A percentile compares a stretch with the other conserved stretches of the same genome.
phyloP scores from a whole-genome alignment of 30 jellyfish, hydroid and myxozoan species.

The Morbakka virulenta region DNA sequence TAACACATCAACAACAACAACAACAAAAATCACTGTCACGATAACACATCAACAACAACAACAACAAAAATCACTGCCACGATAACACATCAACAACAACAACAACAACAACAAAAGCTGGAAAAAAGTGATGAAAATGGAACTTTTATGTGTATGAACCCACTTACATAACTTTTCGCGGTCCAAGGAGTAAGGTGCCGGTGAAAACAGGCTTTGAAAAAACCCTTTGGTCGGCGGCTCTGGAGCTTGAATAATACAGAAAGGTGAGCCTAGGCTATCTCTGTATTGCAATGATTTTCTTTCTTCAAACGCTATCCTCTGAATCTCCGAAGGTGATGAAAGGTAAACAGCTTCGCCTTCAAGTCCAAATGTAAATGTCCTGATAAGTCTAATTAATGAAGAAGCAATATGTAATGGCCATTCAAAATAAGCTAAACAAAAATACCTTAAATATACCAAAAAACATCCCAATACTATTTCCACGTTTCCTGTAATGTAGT shows the following conservation, averaged over 20 bases:
- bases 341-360: slow-evolving; percentile 94
- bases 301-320: slow-evolving; percentile 76
- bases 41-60: too few relatives aligned
- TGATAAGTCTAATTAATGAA: slow-evolving; percentile 56
- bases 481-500: too few relatives aligned
- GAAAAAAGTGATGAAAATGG: too few relatives aligned
- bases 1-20: too few relatives aligned
- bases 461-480: neutral
- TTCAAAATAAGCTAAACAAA: neutral
- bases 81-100: too few relatives aligned
- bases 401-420: neutral
- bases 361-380: slow-evolving; percentile 91
- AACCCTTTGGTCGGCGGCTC: slow-evolving; percentile 93
- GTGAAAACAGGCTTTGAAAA: slow-evolving; percentile 76
- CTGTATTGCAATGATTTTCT: slow-evolving; percentile 57
- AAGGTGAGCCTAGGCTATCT: slow-evolving; percentile 84
- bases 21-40: too few relatives aligned
- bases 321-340: slow-evolving; percentile 92
- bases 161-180: slow-evolving; percentile 90
- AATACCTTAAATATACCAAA: neutral
- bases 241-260: slow-evolving; percentile 77
- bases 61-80: too few relatives aligned
- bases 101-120: too few relatives aligned
- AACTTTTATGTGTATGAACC: neutral
- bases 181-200: slow-evolving; percentile 91